These are phyloP conservation scores for Sciurus carolinensis DNA, from an alignment of 2,797 vertebrate genomes.

Conservation along the genomic window DNA sequence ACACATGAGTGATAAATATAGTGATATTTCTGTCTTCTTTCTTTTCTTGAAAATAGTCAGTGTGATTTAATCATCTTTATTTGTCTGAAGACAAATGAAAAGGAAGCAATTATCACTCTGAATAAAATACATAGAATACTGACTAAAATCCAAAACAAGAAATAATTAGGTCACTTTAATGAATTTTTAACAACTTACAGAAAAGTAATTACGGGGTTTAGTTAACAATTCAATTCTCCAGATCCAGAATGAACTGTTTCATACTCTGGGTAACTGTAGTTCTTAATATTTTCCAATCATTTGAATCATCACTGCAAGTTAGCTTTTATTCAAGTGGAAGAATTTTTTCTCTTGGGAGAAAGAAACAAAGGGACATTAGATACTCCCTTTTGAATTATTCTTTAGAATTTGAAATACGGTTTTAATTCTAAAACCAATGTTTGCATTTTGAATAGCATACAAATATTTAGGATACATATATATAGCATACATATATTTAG, in stretches of 20 bases:
- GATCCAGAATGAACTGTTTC: background rate
- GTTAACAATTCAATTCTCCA: background rate
- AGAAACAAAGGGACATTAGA: constrained; percentile 39
- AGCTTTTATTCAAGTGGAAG: background rate
- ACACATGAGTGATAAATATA: background rate
- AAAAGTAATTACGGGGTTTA: background rate
- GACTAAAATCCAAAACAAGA: constrained; percentile 55
- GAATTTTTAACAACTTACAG: constrained; percentile 7
- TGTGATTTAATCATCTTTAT: background rate
- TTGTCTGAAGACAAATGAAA: constrained; percentile 55
- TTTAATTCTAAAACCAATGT: constrained; percentile 56
- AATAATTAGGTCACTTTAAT: background rate
- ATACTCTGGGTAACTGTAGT: background rate
- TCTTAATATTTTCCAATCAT: background rate
- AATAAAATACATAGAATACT: background rate
- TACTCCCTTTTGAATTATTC: constrained; percentile 53
- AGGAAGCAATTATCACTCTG: constrained; percentile 28
- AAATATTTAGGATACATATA: no score
- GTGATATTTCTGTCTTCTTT: background rate
- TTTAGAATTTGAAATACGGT: constrained; percentile 37
- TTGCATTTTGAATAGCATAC: background rate
- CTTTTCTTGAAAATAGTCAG: background rate
- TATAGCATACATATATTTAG: no score
- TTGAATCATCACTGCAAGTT: constrained; percentile 11
- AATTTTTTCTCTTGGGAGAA: background rate